Base-by-base conservation (phyloP, 2,888 invertebrate species). In the Volucella zonaria region DNA sequence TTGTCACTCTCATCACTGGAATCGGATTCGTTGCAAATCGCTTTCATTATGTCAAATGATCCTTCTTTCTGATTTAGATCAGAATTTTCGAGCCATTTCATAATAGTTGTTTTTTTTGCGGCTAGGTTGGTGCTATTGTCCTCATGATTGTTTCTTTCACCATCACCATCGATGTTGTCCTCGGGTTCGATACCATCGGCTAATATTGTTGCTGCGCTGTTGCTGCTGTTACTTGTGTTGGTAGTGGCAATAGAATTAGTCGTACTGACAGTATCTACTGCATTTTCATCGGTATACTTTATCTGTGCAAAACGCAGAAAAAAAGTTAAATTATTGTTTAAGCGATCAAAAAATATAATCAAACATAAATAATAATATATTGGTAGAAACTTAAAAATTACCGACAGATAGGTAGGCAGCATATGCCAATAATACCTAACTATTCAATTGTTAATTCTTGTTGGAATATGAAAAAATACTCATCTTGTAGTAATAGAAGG, bases 61-160 rank as follows among this genome's bases (percentile, higher is more conserved):
- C 89, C 90, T 62, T 90, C 91, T 42, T 90, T 91, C 70, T 90
- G 89, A 54, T 89, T 91, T 58, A 92, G 88, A 88, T 92, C 91
- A 8, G 92, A 92, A 83, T 92, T 91, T 61, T 90, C 88, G 3
- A 92, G 87, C 91, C 89, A 90, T 56, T 91, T 91, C 87, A 90
- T 88, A 23, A 91, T 88, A 56, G 90, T 89, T 1, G 90, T 89
- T 68, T 90, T 89, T 61, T 77, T 83, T 23, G 76, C 75, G 49
- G 70, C 79, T 8, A 73, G 61, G 31, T 82, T 62, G 8, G 51
- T 71, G 18, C 18, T 64, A n/a, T 68, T 81, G 11, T 56, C 58
- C 14, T 77, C 67, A 4, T 52, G 64, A 66, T 78, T 78, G 9
- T 14, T 87, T 9, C 80, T 54, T 1, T 76, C 73, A 49, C 43